phyloP scores from a whole-genome alignment of 2,888 invertebrate genomes.

The Leptinotarsa haldemani region DNA sequence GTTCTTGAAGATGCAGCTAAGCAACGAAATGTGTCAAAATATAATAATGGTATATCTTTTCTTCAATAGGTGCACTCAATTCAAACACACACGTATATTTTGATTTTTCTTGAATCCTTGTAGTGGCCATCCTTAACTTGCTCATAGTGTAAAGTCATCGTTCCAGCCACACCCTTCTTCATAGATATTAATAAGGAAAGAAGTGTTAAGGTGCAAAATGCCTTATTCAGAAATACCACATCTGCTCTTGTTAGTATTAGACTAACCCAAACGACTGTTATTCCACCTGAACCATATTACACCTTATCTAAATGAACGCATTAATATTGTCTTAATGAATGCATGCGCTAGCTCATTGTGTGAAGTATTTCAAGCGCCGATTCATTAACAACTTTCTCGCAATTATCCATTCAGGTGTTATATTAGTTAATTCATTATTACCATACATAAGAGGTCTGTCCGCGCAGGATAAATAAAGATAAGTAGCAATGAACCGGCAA shows the following conservation, averaged over 20 bases:
- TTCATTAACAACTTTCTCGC: conserved; percentile 18
- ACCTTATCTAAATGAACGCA: background rate
- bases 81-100: too few species aligned
- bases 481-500: background rate
- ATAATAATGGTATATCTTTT: too few species aligned
- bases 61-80: too few species aligned
- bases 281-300: background rate
- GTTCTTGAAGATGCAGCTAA: too few species aligned
- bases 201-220: too few species aligned
- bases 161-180: too few species aligned
- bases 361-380: background rate
- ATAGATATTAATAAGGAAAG: too few species aligned
- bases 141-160: too few species aligned
- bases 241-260: background rate
- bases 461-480: background rate
- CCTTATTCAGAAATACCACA: background rate
- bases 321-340: background rate
- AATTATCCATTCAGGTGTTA: conserved; percentile 14
- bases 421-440: conserved; percentile 5
- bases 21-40: too few species aligned
- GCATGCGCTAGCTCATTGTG: background rate
- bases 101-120: too few species aligned
- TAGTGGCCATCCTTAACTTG: too few species aligned
- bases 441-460: conserved; percentile 4
- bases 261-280: background rate